A percentile compares a stretch with the other conserved stretches of the same genome.
Conservation (phyloP, 2,888 invertebrate species). For the Tenthredo livida region DNA sequence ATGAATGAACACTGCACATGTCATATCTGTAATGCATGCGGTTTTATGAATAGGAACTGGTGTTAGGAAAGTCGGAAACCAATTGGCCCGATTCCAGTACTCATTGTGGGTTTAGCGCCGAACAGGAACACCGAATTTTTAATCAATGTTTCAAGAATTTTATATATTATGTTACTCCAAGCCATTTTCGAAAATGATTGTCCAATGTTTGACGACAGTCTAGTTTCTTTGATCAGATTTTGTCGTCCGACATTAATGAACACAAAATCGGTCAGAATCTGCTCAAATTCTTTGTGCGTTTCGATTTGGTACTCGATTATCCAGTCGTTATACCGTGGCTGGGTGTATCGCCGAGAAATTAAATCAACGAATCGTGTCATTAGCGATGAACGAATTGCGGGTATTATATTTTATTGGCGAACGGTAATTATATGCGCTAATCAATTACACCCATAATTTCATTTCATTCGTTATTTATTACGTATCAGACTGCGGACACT, state of each 20-base stretch:
- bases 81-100: constrained; percentile 28
- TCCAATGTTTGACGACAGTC: background rate
- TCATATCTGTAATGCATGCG: background rate
- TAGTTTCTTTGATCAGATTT: background rate
- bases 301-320: constrained; percentile 18
- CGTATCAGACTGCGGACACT: background rate
- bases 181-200: background rate
- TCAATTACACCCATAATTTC: background rate
- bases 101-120: constrained; percentile 20
- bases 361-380: constrained; percentile 10
- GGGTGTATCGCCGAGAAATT: background rate
- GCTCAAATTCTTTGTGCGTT: background rate
- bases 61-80: background rate
- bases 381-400: background rate
- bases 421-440: background rate
- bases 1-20: background rate
- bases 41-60: background rate
- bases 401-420: constrained; percentile 6
- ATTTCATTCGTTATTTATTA: background rate
- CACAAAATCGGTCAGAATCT: background rate
- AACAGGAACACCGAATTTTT: constrained; percentile 19
- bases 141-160: background rate
- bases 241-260: background rate
- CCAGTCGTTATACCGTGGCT: background rate
- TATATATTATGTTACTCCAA: background rate